Evolutionary conservation across 53 echinoderm and acorn worm species (phyloP), one percentile per base, ranked within the genome.

Genomic region (Glandiceps talaboti): DNA sequence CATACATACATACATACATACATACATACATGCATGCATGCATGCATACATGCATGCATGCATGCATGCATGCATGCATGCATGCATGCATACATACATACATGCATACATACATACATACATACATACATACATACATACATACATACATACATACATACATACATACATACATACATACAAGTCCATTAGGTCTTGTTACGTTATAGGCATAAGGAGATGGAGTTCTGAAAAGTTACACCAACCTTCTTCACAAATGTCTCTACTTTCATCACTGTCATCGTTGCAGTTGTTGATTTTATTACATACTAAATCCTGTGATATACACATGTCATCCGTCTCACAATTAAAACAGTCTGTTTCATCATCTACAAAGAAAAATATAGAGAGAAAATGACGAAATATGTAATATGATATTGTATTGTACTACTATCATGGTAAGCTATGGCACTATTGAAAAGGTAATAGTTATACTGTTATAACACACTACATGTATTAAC

Each of bases 281-380:
- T 96, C 97, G 73, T 96, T 96, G 74, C 97, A 96, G 76, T 96
- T 92, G 14, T 85, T 83, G 28, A 96, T 73, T 0, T 82, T 91
- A 31, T 96, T 85, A 80, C 97, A 96, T 14, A 85, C 88, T 33
- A 96, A 74, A 0, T 27, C 77, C 27, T 86, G 76, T 75, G 90
- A 89, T 79, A 95, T 92, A 83, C 97, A 96, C 97, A 96, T 96
- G 26, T 79, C 84, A 25, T 82, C 86, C 76, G 92, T 92, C 6
- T 80, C 74, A 75, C 97, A 96, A 73, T 85, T 83, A 77, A 93
- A 96, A 76, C 97, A 96, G 78, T 90, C 92, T 0, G 85, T 31
- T 0, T 90, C 86, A 29, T 83, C 85, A 79, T 94, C 94, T 94
- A 87, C 25, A 33, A 73, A 74, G 20, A 45, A 45, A 45, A 20